phyloP scores from a whole-genome alignment of 2,113 vertebrate species.

The Balaeniceps rex region DNA sequence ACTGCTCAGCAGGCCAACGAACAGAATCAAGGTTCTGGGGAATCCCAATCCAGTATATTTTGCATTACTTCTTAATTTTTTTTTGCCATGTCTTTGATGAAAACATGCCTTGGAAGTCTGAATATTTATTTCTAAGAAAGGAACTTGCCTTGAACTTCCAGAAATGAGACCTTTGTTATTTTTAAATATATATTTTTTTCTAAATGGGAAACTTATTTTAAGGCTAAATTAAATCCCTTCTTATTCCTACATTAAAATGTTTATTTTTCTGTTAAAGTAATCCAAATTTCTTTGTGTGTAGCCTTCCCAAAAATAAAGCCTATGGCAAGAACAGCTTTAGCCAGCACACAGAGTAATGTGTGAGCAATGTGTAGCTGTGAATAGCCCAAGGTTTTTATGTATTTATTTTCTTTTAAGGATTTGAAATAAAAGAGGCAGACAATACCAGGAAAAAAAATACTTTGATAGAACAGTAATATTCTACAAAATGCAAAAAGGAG shows the following conservation, averaged over 20 bases:
- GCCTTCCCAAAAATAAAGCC: not conserved
- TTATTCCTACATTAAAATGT: not conserved
- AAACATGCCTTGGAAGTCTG: not conserved
- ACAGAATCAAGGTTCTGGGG: not conserved
- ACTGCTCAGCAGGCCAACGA: not conserved
- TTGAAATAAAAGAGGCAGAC: not conserved
- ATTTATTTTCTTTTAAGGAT: not conserved
- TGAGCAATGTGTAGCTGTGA: not conserved
- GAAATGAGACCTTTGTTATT: not conserved
- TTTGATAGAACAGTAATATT: not conserved
- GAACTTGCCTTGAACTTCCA: not conserved
- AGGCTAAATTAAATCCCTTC: not conserved
- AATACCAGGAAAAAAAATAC: not conserved
- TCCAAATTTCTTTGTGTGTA: not conserved
- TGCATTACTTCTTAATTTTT: not conserved
- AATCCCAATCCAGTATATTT: not conserved
- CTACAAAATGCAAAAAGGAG: not conserved
- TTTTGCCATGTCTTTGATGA: not conserved
- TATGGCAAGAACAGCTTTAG: conserved; percentile 5
- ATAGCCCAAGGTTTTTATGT: not conserved
- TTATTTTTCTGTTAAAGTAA: not conserved
- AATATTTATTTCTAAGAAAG: not conserved
- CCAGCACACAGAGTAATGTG: not conserved
- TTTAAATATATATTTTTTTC: not conserved
- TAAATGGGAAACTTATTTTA: not conserved